phyloP scores from a whole-genome alignment of 2,888 invertebrate genomes.

The Hydriomena furcata region DNA sequence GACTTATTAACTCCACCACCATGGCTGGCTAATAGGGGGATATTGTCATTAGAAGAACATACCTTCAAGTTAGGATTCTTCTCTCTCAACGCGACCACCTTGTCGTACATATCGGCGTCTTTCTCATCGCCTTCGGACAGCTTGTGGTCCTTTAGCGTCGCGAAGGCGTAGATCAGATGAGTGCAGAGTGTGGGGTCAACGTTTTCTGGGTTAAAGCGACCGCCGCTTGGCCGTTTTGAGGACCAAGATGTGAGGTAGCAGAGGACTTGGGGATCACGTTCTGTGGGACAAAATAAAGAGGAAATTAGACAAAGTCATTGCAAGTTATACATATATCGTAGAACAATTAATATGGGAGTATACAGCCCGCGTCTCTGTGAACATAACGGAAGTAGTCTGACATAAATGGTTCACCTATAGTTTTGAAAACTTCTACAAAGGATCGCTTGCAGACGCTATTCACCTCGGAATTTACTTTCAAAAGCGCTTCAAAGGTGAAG shows the following conservation, averaged over 20 bases:
- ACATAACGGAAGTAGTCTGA: too few species aligned
- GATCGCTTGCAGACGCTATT: too few species aligned
- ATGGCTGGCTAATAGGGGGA: too few species aligned
- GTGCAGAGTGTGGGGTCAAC: constrained; percentile 95
- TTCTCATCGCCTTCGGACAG: constrained; percentile 91
- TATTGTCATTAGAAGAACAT: too few species aligned
- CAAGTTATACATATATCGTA: too few species aligned
- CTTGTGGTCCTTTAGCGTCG: constrained; percentile 93
- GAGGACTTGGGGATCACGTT: constrained; percentile 92
- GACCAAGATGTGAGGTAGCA: constrained; percentile 99
- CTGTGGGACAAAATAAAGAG: constrained; percentile 71
- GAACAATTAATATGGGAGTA: too few species aligned
- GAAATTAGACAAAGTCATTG: neutral
- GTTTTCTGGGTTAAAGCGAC: constrained; percentile 94
- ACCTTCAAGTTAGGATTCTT: constrained; percentile 95
- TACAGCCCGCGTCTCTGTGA: too few species aligned
- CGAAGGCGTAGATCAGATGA: constrained; percentile 97
- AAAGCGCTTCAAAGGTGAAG: neutral
- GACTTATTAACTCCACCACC: too few species aligned
- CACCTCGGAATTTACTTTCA: neutral
- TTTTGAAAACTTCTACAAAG: too few species aligned
- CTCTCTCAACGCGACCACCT: constrained; percentile 92
- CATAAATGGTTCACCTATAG: too few species aligned
- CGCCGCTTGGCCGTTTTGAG: constrained; percentile 93
- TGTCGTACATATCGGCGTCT: constrained; percentile 93